Evolutionary conservation across 2,888 invertebrate species (phyloP), one percentile per base, ranked within the genome.

Genomic region (Caenorhabditis auriculariae): DNA sequence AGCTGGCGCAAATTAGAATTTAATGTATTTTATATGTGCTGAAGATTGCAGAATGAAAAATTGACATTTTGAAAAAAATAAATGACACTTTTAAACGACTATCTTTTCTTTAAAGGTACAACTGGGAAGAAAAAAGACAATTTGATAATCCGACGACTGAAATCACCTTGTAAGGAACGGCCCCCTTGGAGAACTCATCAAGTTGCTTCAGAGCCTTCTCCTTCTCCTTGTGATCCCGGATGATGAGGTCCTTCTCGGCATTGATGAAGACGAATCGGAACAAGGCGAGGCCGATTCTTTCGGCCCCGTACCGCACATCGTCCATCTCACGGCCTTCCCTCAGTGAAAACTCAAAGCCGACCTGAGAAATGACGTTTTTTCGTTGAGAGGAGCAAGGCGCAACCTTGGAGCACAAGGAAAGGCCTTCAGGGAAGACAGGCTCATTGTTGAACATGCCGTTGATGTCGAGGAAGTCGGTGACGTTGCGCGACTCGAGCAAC

Each of bases 381-480:
- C 4, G 42, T n/a, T n/a, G n/a, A n/a, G n/a, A n/a, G n/a, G n/a
- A n/a, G n/a, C n/a, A n/a, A n/a, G n/a, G n/a, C n/a, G n/a, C 26
- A 5, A 57, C 54, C 17, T 38, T 53, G 26, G 42, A 46, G 2
- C 49, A 58, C 50, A 54, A 51, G n/a, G 54, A 58, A 21, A 59
- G 41, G 4, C 63, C 63, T 26, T 59, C 59, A 49, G 56, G 47
- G 41, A 66, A 19, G 53, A 75, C 53, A 51, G 59, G 56, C 39
- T 71, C 58, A 54, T 69, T 35, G 61, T 75, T 54, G 57, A 75
- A 57, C 70, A 73, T 51, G 28, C 66, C 21, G 41, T 75, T 56
- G 56, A 63, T 15, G 56, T 75, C 43, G 48, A 71, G 27, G 58
- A 71, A 53, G 24, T 61, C 54, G 45, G 51, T 42, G 37, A 58